phyloP scores from a whole-genome alignment of 2,113 vertebrate genomes.

The Pipa parva region DNA sequence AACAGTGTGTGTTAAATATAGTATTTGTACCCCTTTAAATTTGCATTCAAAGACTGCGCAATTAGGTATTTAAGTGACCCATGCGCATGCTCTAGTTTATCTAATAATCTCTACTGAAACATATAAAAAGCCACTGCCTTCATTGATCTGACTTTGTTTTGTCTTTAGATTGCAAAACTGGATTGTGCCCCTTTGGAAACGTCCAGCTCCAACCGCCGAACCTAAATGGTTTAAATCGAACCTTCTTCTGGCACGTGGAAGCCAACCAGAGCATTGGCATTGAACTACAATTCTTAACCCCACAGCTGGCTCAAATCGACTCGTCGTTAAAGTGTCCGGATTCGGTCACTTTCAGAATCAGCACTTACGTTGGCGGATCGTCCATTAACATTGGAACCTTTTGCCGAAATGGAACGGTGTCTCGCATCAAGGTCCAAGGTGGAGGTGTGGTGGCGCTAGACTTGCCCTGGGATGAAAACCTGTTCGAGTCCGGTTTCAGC shows the following conservation, averaged over 20 bases:
- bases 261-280: conserved; percentile 57
- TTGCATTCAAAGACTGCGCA: no score
- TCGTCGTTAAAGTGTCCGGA: conserved; percentile 64
- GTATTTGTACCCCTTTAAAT: no score
- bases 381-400: conserved; percentile 70
- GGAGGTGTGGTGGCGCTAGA: conserved; percentile 63
- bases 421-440: conserved; percentile 64
- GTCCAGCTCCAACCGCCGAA: conserved; percentile 57
- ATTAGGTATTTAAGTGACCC: not conserved
- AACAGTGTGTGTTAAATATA: no score
- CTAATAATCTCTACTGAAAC: not conserved
- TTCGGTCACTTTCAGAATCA: conserved; percentile 63
- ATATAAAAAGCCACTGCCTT: conserved; percentile 3
- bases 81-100: no score
- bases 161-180: conserved; percentile 71
- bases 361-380: conserved; percentile 50
- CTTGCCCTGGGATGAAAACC: conserved; percentile 61
- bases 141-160: conserved; percentile 14
- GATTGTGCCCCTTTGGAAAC: conserved; percentile 60
- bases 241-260: conserved; percentile 77
- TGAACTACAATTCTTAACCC: conserved; percentile 70
- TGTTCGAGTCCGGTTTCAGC: conserved; percentile 65
- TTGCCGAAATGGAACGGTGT: conserved; percentile 77
- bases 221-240: conserved; percentile 74
- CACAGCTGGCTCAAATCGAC: conserved; percentile 71